A percentile compares a stretch with the other conserved stretches of the same genome.
phyloP scores from a whole-genome alignment of 2,888 invertebrate species.

The Hirtodrosophila trivittata region DNA sequence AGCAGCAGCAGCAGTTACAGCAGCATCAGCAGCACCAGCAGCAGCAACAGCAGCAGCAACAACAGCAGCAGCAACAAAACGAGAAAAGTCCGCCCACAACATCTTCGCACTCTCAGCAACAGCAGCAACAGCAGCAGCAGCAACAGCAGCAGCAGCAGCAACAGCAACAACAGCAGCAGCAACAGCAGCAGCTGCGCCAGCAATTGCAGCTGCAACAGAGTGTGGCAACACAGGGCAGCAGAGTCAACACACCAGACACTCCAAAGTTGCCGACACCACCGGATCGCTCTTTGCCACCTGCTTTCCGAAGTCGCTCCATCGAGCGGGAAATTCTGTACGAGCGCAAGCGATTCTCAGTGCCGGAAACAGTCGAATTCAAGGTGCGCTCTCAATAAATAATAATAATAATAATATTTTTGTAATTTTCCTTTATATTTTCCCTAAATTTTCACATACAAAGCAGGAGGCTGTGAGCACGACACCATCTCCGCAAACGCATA shows the following conservation, averaged over 20 bases:
- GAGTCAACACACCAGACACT: constrained; percentile 68
- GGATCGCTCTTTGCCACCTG: constrained; percentile 81
- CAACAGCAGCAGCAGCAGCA: constrained; percentile 76
- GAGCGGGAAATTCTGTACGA: constrained; percentile 81
- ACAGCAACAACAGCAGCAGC: constrained; percentile 74
- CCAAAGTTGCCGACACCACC: constrained; percentile 77
- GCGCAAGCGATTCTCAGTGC: constrained; percentile 81
- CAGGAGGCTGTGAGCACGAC: constrained; percentile 83
- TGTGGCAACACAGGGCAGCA: constrained; percentile 34
- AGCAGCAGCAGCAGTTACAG: constrained; percentile 74
- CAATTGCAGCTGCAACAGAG: constrained; percentile 56
- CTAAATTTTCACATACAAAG: neutral
- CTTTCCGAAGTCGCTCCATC: constrained; percentile 82
- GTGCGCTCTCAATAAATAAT: constrained; percentile 46
- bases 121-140: constrained; percentile 77
- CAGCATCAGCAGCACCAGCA: constrained; percentile 79
- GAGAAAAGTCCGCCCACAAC: constrained; percentile 40
- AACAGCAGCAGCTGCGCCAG: constrained; percentile 63
- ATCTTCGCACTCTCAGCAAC: constrained; percentile 45
- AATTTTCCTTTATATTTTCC: constrained; percentile 10
- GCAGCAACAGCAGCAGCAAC: constrained; percentile 80
- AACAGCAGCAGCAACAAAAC: constrained; percentile 61
- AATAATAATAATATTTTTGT: neutral
- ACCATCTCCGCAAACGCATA: constrained; percentile 82
- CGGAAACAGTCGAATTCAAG: constrained; percentile 80